Evolutionary conservation across 2,797 vertebrate species (phyloP).

Genomic region (Antennarius maculatus): DNA sequence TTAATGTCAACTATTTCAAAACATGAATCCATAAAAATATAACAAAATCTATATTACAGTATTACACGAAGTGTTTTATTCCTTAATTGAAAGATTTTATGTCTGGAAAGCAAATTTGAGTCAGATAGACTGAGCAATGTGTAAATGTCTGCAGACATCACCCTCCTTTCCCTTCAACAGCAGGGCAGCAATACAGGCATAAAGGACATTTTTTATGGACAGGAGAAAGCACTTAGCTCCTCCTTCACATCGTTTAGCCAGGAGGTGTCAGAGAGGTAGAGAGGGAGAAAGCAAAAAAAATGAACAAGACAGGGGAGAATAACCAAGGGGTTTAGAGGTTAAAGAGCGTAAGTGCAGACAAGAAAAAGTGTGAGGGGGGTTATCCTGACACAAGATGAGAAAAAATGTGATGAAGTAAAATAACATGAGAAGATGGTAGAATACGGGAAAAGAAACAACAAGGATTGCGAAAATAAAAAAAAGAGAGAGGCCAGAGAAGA

Average conservation of each 20-base stretch:
- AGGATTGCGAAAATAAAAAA: constrained; percentile 15
- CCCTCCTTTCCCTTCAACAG: constrained; percentile 39
- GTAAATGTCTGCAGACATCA: constrained; percentile 61
- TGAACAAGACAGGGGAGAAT: constrained; percentile 23
- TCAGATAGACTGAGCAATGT: constrained; percentile 39
- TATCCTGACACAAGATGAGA: constrained; percentile 16
- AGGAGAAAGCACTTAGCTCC: constrained; percentile 78
- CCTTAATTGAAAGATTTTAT: background rate
- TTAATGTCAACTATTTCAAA: no score
- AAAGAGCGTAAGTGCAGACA: constrained; percentile 24
- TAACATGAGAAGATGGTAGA: constrained; percentile 28
- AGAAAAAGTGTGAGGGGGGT: constrained; percentile 2
- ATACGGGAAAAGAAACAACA: constrained; percentile 21
- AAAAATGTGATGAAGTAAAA: constrained; percentile 27
- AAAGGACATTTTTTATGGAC: constrained; percentile 77
- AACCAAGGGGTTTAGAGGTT: constrained; percentile 45
- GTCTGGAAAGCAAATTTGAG: constrained; percentile 25
- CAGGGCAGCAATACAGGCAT: constrained; percentile 53
- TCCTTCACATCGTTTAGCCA: constrained; percentile 76
- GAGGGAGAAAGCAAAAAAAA: constrained; percentile 28
- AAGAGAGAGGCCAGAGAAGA: constrained; percentile 5
- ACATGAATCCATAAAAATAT: no score
- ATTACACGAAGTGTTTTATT: constrained; percentile 3
- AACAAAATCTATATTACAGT: constrained; percentile 13
- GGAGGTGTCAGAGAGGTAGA: constrained; percentile 64